A percentile compares a stretch with the other conserved stretches of the same genome.
Evolutionary conservation across 2,888 invertebrate genomes (phyloP).

Genomic region (Cerastoderma edule): DNA sequence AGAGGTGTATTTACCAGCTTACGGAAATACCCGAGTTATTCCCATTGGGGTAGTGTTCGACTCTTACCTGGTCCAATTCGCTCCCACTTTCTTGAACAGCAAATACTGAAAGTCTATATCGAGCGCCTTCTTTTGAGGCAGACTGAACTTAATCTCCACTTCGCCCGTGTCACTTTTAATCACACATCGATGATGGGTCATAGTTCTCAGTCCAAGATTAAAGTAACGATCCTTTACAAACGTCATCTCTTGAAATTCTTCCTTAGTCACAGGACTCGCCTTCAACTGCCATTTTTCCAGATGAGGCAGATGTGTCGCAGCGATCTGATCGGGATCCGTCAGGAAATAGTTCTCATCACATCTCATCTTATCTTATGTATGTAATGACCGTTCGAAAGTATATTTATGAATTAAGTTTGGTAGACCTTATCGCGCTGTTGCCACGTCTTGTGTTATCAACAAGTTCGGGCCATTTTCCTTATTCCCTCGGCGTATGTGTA

Average conservation of each 20-base stretch:
- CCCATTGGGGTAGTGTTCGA: too few species aligned
- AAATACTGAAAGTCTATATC: conserved; percentile 66
- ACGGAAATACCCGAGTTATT: too few species aligned
- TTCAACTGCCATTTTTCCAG: conserved; percentile 75
- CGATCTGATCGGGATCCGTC: conserved; percentile 77
- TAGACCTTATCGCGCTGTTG: too few species aligned
- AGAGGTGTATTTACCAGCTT: too few species aligned
- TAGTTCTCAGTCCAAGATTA: conserved; percentile 69
- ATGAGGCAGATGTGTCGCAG: conserved; percentile 75
- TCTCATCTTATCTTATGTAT: too few species aligned
- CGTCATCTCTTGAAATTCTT: conserved; percentile 75
- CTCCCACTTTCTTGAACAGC: conserved; percentile 52
- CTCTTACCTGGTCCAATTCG: conserved; percentile 46
- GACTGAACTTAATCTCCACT: conserved; percentile 60
- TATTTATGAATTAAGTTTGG: too few species aligned
- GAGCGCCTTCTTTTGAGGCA: conserved; percentile 55
- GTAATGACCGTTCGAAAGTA: too few species aligned
- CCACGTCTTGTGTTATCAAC: too few species aligned
- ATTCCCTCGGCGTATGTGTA: too few species aligned
- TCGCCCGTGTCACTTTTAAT: conserved; percentile 57
- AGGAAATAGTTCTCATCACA: conserved; percentile 81
- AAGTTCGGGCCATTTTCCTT: too few species aligned
- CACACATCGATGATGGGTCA: conserved; percentile 68
- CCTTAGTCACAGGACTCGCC: conserved; percentile 61
- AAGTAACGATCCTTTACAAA: conserved; percentile 79